phyloP scores from a whole-genome alignment of 2,797 vertebrate species.

The Sebastes baramenuke region DNA sequence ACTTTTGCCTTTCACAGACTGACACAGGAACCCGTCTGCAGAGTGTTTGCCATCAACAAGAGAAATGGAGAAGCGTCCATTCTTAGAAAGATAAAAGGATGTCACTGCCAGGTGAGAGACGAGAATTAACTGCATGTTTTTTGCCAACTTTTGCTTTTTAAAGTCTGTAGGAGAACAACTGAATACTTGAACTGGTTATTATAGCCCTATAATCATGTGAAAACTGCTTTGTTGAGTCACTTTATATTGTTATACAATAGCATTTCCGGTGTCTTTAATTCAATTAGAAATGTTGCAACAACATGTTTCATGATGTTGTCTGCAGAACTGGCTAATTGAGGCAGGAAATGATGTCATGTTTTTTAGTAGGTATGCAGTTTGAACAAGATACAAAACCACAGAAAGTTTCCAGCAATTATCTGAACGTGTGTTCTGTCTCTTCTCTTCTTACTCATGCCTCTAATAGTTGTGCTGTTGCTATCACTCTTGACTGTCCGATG shows the following conservation, averaged over 20 bases:
- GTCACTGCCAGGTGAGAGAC: slow-evolving; percentile 81
- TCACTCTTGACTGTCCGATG: slow-evolving; percentile 79
- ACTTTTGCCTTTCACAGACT: slow-evolving; percentile 68
- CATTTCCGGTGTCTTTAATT: neutral
- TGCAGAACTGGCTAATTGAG: slow-evolving; percentile 31
- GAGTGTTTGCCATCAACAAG: slow-evolving; percentile 65
- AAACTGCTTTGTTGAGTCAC: neutral
- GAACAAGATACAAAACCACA: slow-evolving; percentile 63
- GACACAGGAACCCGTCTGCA: slow-evolving; percentile 66
- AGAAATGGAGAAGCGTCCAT: slow-evolving; percentile 82
- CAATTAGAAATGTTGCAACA: neutral
- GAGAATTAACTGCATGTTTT: neutral
- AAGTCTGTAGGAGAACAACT: neutral
- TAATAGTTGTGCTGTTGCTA: slow-evolving; percentile 81
- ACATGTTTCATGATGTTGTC: slow-evolving; percentile 9
- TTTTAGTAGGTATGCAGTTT: slow-evolving; percentile 33
- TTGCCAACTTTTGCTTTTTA: neutral
- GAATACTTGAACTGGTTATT: neutral
- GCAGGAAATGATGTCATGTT: slow-evolving; percentile 66
- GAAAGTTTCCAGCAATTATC: slow-evolving; percentile 71
- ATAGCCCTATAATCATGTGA: neutral
- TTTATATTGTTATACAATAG: neutral
- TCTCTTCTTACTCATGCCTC: slow-evolving; percentile 35
- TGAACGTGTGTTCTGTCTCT: slow-evolving; percentile 38
- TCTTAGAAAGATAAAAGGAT: slow-evolving; percentile 85